Evolutionary conservation across 2,113 vertebrate species (phyloP).

Genomic region (Cochlearius cochlearius): DNA sequence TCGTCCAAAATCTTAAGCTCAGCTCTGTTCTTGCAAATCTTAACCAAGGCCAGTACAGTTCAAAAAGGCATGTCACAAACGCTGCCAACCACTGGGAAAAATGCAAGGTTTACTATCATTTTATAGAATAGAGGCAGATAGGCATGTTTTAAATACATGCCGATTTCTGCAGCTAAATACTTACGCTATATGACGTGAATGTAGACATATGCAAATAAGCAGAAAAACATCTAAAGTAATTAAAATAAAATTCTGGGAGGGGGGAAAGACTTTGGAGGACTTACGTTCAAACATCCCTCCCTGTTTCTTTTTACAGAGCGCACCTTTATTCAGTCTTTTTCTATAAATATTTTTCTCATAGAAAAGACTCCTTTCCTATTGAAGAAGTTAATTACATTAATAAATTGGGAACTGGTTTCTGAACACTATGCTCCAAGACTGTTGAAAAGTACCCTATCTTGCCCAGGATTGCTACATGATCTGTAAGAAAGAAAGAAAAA

Average conservation of each 20-base stretch:
- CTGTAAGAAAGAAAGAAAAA: neutral
- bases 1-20: slow-evolving; percentile 11
- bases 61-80: slow-evolving; percentile 12
- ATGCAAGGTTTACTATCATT: neutral
- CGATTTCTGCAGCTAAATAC: neutral
- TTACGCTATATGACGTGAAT: neutral
- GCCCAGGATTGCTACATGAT: slow-evolving; percentile 39
- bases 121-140: neutral
- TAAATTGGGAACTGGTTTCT: slow-evolving; percentile 61
- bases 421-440: slow-evolving; percentile 59
- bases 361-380: slow-evolving; percentile 8
- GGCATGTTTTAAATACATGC: neutral
- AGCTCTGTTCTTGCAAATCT: neutral
- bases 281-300: neutral
- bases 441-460: slow-evolving; percentile 39
- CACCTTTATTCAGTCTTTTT: neutral
- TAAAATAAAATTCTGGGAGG: neutral
- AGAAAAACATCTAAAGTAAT: neutral
- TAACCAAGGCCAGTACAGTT: slow-evolving; percentile 5
- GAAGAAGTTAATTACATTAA: slow-evolving; percentile 58
- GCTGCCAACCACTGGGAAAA: slow-evolving; percentile 10
- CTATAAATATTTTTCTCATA: neutral
- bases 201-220: neutral
- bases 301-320: neutral
- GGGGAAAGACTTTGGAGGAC: neutral